Percentiles rank a stretch among this genome's conserved stretches.
Evolutionary conservation across 2,797 vertebrate genomes (phyloP).

Genomic region (Balearica regulorum): DNA sequence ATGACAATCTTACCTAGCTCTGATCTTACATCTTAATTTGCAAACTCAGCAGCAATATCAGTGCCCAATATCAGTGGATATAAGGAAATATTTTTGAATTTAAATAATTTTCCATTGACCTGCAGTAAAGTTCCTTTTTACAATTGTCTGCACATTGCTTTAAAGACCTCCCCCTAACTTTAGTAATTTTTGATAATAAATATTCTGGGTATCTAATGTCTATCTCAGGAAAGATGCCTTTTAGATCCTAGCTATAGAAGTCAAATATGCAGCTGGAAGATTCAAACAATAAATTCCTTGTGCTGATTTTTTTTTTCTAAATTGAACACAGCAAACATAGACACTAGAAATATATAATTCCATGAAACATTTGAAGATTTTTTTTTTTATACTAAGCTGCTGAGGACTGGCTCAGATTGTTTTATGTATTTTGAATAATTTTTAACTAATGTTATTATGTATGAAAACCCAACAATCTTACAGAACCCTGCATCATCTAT

Average conservation of each 20-base stretch:
- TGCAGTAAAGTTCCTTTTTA: not conserved
- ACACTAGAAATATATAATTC: not conserved
- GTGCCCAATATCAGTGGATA: slow-evolving; percentile 19
- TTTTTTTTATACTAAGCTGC: not conserved
- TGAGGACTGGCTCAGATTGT: not conserved
- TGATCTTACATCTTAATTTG: slow-evolving; percentile 83
- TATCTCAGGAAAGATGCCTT: not conserved
- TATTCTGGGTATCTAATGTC: slow-evolving; percentile 1
- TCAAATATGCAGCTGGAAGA: not conserved
- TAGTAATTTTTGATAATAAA: slow-evolving; percentile 25
- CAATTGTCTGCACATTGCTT: not conserved
- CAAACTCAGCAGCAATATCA: slow-evolving; percentile 73
- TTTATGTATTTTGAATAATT: not conserved
- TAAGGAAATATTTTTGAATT: slow-evolving; percentile 54
- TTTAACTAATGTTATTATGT: not conserved
- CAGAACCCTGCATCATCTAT: not conserved
- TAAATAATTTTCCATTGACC: slow-evolving; percentile 25
- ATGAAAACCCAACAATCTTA: not conserved
- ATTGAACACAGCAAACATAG: not conserved
- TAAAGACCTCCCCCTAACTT: not conserved
- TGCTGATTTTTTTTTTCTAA: not conserved
- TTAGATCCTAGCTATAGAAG: not conserved
- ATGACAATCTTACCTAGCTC: slow-evolving; percentile 81
- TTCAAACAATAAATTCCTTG: not conserved
- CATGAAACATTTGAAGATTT: not conserved